Evolutionary conservation across 2,797 vertebrate species (phyloP), one percentile per base, ranked within the genome.

Genomic region (Aythya fuligula): DNA sequence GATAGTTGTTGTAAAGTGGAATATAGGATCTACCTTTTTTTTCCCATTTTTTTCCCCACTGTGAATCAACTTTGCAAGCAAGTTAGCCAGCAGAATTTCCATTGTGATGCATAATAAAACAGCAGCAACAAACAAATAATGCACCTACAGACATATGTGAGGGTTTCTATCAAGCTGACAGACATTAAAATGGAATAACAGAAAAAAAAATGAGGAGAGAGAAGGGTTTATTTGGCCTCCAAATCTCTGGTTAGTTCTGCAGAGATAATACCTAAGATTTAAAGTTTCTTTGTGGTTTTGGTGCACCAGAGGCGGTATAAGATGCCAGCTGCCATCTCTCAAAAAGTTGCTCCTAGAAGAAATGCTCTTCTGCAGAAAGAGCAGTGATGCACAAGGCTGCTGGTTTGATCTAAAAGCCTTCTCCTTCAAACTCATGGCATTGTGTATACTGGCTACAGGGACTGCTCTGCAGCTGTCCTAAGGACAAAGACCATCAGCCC

Each of bases 281-380:
- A 84, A 90, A 85, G 88, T 83, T 89, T 86, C 85, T 97, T 96
- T 94, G 94, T 94, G 43, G 18, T 75, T 95, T 89, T 84, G n/a
- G 65, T 88, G 87, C 30, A 25, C 75, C 72, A 76, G 70, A 74
- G 56, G 53, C 57, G 85, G 78, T 28, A 43, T 64, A 73, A 3
- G 25, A 82, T 27, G 28, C 58, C 54, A 87, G 69, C 10, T 80
- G 92, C 60, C 82, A 69, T 81, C 94, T 95, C 93, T 94, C 90
- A 94, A 87, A 80, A 94, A 77, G 81, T 66, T 95, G 89, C 71
- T 71, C 66, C 61, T 28, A 82, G 87, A 93, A 54, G 49, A 76
- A 92, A 96, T 66, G 64, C 45, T 86, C 65, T 76, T 78, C 39
- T 76, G 85, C 5, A 41, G 77, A 67, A 79, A 78, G 60, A 72